A percentile compares a stretch with the other conserved stretches of the same genome.
phyloP scores from a whole-genome alignment of 2,797 vertebrate genomes.

The Phaenicophaeus curvirostris region DNA sequence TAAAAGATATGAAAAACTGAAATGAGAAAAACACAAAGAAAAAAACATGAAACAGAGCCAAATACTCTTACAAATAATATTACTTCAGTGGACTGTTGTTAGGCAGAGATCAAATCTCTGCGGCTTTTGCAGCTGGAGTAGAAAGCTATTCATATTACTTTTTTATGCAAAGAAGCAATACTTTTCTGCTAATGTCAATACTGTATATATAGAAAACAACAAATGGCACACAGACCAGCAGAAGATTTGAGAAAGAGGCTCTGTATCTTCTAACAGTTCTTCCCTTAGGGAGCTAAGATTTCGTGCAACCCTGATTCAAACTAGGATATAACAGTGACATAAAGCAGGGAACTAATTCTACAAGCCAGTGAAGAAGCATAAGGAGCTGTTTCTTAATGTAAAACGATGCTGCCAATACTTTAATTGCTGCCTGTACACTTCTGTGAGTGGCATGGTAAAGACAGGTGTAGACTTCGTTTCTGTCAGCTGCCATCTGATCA shows the following conservation, averaged over 20 bases:
- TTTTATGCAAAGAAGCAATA: neutral
- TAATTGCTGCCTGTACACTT: neutral
- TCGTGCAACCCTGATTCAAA: neutral
- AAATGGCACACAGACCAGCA: neutral
- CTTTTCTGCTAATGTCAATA: neutral
- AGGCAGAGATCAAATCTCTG: conserved; percentile 19
- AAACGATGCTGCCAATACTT: neutral
- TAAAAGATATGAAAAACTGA: neutral
- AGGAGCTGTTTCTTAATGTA: neutral
- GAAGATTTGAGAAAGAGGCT: neutral
- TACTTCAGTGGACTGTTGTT: conserved; percentile 8
- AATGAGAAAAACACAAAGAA: neutral
- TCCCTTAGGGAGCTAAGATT: neutral
- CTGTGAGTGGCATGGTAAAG: neutral
- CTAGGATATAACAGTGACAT: neutral
- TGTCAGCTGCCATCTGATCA: neutral
- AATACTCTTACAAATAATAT: conserved; percentile 3
- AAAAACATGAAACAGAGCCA: conserved; percentile 16
- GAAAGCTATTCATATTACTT: neutral
- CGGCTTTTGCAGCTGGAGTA: neutral
- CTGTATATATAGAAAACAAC: neutral
- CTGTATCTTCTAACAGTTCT: neutral
- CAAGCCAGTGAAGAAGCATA: neutral
- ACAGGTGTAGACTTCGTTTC: neutral
- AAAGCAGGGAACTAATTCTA: neutral